Evolutionary conservation across 2,113 vertebrate genomes (phyloP).

Genomic region (Sphyrna mokarran): DNA sequence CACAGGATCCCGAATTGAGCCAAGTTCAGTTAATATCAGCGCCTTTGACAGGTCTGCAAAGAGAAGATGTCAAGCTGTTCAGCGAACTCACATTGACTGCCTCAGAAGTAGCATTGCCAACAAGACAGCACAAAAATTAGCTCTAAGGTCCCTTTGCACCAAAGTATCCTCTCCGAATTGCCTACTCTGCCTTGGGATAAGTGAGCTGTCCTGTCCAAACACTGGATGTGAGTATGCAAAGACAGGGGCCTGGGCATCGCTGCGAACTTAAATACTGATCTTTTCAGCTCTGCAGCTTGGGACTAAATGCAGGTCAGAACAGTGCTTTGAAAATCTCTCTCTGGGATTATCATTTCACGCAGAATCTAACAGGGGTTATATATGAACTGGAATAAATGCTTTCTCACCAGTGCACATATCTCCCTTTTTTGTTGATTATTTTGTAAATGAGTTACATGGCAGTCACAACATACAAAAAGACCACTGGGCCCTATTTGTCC

Average conservation of each 20-base stretch:
- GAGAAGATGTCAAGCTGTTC: not conserved
- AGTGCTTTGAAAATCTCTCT: not conserved
- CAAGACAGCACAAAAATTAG: not conserved
- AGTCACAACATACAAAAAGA: too few species aligned
- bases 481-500: too few species aligned
- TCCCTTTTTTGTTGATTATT: too few species aligned
- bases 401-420: not conserved
- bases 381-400: not conserved
- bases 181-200: too few species aligned
- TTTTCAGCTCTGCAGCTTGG: too few species aligned
- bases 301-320: too few species aligned
- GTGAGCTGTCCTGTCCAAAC: too few species aligned
- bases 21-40: conserved; percentile 77
- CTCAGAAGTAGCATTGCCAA: not conserved
- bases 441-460: too few species aligned
- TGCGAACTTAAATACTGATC: too few species aligned
- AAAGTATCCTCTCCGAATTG: too few species aligned
- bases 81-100: not conserved
- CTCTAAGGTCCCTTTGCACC: not conserved
- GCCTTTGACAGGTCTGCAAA: conserved; percentile 70
- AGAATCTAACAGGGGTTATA: not conserved
- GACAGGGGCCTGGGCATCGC: too few species aligned
- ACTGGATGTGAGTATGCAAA: too few species aligned
- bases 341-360: not conserved
- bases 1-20: conserved; percentile 68